These are phyloP conservation scores for Drosophila parabipectinata DNA, from an alignment of 1,140 invertebrate species.

Conservation along the genomic window DNA sequence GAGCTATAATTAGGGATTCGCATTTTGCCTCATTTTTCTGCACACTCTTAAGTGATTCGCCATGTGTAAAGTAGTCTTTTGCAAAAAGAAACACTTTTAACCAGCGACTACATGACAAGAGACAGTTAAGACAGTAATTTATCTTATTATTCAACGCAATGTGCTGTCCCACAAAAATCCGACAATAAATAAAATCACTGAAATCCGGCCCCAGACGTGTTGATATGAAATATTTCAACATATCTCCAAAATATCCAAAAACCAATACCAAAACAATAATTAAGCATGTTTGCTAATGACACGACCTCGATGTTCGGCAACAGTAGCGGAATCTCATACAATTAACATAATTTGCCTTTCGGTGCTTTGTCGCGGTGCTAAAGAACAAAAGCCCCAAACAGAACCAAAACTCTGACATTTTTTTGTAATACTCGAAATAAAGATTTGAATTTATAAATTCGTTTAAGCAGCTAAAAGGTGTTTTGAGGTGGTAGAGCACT, in stretches of 20 bases:
- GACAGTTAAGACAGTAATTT: conserved; percentile 34
- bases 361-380: conserved; percentile 15
- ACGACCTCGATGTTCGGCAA: conserved; percentile 37
- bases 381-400: conserved; percentile 7
- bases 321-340: conserved; percentile 56
- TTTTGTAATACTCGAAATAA: conserved; percentile 2
- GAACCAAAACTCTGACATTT: not conserved
- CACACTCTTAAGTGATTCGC: conserved; percentile 50
- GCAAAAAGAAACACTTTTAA: conserved; percentile 28
- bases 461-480: not conserved
- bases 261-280: conserved; percentile 52
- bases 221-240: conserved; percentile 53
- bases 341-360: conserved; percentile 60
- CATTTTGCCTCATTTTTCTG: conserved; percentile 52
- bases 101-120: conserved; percentile 25
- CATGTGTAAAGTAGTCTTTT: conserved; percentile 41
- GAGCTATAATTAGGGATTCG: conserved; percentile 60
- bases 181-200: not conserved
- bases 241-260: conserved; percentile 11
- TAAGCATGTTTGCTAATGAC: conserved; percentile 58
- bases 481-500: not conserved
- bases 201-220: conserved; percentile 32
- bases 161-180: conserved; percentile 2
- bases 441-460: conserved; percentile 8
- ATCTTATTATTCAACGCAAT: conserved; percentile 22